phyloP scores from a whole-genome alignment of 2,888 invertebrate genomes.

The Polyommatus icarus region DNA sequence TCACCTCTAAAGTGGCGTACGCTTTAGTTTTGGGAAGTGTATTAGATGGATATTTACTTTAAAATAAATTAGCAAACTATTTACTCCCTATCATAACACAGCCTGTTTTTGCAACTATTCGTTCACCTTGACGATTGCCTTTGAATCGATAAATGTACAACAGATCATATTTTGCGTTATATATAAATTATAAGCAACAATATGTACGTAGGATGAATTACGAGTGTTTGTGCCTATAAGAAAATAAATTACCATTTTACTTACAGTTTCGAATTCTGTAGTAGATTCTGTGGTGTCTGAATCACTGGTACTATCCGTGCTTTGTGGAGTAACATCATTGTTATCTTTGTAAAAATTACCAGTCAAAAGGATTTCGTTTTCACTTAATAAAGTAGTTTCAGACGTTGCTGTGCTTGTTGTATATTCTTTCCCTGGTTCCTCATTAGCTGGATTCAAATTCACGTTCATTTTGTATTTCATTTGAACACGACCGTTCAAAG shows the following conservation, averaged over 20 bases:
- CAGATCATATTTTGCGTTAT: no score
- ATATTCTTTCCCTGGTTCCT: background rate
- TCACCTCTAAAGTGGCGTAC: no score
- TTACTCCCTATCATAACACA: background rate
- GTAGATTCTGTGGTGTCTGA: background rate
- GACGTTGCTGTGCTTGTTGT: background rate
- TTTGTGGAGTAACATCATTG: background rate
- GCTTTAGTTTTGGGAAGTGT: no score
- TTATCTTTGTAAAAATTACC: background rate
- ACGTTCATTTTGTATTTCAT: background rate
- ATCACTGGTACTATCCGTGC: background rate
- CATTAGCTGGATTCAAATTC: background rate
- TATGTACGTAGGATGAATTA: no score
- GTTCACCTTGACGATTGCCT: background rate
- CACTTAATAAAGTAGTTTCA: background rate
- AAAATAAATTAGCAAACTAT: background rate
- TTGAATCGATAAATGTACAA: no score
- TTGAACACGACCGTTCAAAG: background rate
- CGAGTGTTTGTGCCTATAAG: no score
- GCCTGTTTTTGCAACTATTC: background rate
- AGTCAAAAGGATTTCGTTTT: background rate
- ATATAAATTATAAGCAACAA: no score
- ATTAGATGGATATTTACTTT: background rate
- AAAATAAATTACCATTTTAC: background rate
- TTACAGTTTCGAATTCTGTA: constrained; percentile 24